Base-by-base conservation (phyloP, 2,113 vertebrate species). In the Piprites chloris region DNA sequence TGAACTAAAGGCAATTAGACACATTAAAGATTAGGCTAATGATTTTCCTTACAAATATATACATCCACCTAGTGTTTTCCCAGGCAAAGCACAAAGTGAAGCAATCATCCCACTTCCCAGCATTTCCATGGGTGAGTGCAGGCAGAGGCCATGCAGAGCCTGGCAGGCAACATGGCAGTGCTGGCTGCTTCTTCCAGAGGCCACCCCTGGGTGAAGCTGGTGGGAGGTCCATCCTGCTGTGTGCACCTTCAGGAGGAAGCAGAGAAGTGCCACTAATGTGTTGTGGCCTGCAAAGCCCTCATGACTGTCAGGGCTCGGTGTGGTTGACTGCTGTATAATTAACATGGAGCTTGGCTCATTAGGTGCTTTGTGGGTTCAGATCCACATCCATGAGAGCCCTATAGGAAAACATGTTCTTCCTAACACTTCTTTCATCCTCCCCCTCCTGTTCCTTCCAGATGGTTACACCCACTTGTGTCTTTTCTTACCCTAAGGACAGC, bases 401-500 rank as follows among this genome's bases (percentile, higher is more conserved):
- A 73, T 91, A 94, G 77, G 91, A 97, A 97, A 93, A 92, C 78
- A 89, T 89, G 87, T 91, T 95, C 96, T 96, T 96, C 93, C 89
- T 94, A 93, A 81, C 87, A 73, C 81, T 91, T 89, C 89, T 95
- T 95, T 97, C 66, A 93, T 95, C 96, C 46, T 96, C 91, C 91
- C 53, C 28, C 91, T 97, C 94, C 84, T 92, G 53, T 96, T 96
- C 93, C 87, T 94, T 97, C 93, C 95, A 97, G 94, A 96, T 96
- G 93, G 94, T 94, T 93, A 95, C 94, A 92, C 95, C 96, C 93
- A 96, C 95, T 96, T 89, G 78, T 89, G 93, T 97, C 94, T 97
- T 95, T 96, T 97, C 95, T 97, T 97, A 97, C 95, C 93, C 91
- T 94, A 77, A 93, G 93, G 94, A 96, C 89, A 95, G 93, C 85